Evolutionary conservation across 2,797 vertebrate genomes (phyloP), one percentile per base, ranked within the genome.

Genomic region (Loriculus beryllinus): DNA sequence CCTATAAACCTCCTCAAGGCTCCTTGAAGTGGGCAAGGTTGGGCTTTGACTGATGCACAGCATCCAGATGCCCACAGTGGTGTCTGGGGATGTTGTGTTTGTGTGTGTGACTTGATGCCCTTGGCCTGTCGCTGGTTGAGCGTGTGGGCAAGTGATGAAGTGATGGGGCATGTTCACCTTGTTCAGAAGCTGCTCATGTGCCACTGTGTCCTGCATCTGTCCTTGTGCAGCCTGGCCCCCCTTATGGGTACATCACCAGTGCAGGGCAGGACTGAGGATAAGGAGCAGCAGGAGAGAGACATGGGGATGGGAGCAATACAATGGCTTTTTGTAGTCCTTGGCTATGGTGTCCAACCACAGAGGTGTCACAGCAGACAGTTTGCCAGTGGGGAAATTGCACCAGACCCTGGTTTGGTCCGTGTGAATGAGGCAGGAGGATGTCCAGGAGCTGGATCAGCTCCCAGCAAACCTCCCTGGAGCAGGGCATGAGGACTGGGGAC

Each of bases 81-180:
- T 0, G 0, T 76, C 0, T 57, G 78, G 51, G 71, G 75, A 89
- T 0, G 0, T 11, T 48, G 31, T 1, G 2, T 57, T 86, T 2
- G 0, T 1, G 1, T 64, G 33, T 0, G 0, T 63, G 54, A 54
- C 14, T 28, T 88, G 67, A 31, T 5, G 12, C 12, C 31, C 39
- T 79, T 82, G 59, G 31, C 40, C 37, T 42, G 18, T 72, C 8
- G 7, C 47, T 80, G 42, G 3, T 60, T 89, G 82, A 15, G 9
- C 79, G 1, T 10, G 9, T 68, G 45, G 12, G 4, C 40, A 37
- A 33, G 3, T 60, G 29, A 19, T 2, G 29, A 37, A 33, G 3
- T 69, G 29, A 39, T 2, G 29, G 29, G 14, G 7, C 26, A 23
- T 1, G 2, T 68, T 71, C 25, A 26, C 35, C 31, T 88, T 8